Percentiles rank a stretch among this genome's conserved stretches.
phyloP scores from a whole-genome alignment of 2,797 vertebrate species.

The Peromyscus eremicus region DNA sequence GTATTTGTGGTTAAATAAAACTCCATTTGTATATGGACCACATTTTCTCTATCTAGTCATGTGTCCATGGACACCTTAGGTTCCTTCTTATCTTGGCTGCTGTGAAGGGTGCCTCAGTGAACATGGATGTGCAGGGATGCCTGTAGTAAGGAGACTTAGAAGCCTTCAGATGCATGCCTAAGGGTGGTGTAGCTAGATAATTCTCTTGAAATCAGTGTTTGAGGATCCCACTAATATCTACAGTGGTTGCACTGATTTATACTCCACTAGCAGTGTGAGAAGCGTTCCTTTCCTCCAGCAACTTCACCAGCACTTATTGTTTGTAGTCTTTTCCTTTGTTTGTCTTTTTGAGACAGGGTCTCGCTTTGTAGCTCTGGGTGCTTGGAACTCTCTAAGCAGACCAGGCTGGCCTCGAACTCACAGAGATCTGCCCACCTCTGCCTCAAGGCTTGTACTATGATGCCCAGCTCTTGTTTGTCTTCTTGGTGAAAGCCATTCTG shows the following conservation, averaged over 20 bases:
- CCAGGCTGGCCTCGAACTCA: background rate
- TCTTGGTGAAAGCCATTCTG: background rate
- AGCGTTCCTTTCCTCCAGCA: background rate
- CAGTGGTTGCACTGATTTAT: background rate
- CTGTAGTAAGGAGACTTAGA: background rate
- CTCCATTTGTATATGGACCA: background rate
- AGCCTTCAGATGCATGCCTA: background rate
- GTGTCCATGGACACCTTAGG: background rate
- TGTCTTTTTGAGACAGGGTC: background rate
- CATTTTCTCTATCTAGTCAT: background rate
- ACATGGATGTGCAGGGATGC: background rate
- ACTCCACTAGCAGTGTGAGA: background rate
- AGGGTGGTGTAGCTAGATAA: background rate
- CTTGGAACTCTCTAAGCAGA: background rate
- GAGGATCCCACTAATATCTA: background rate
- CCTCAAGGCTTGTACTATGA: background rate
- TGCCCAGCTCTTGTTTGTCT: background rate
- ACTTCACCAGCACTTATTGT: background rate
- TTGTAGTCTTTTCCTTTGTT: background rate
- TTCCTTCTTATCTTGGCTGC: background rate
- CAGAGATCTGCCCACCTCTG: background rate
- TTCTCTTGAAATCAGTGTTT: background rate
- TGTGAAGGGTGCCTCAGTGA: background rate
- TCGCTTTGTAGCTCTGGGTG: background rate
- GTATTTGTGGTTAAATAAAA: background rate